A percentile compares a stretch with the other conserved stretches of the same genome.
phyloP scores from a whole-genome alignment of 2,113 vertebrate species.

The Rousettus leschenaultii region DNA sequence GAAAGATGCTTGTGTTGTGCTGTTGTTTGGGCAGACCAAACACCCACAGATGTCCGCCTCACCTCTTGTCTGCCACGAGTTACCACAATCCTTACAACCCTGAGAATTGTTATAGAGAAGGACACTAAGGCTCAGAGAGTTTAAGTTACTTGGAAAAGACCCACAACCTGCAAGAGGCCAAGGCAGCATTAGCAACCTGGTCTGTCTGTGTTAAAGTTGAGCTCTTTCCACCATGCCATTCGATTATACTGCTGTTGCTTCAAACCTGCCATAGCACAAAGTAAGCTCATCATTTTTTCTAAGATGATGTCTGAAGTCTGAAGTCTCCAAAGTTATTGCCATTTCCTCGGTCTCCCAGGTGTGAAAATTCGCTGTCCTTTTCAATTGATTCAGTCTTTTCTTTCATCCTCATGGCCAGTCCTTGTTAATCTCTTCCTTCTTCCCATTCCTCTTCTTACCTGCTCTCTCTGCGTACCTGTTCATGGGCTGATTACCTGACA shows the following conservation, averaged over 20 bases:
- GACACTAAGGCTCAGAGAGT: not conserved
- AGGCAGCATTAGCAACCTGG: not conserved
- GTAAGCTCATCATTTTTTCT: not conserved
- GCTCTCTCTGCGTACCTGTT: not conserved
- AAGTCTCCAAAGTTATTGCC: not conserved
- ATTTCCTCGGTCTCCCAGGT: not conserved
- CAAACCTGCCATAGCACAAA: not conserved
- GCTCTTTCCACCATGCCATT: not conserved
- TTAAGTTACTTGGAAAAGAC: not conserved
- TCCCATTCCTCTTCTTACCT: not conserved
- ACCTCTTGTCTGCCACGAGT: not conserved
- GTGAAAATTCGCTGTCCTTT: not conserved
- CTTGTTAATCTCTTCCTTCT: not conserved
- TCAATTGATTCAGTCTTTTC: not conserved
- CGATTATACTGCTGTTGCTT: not conserved
- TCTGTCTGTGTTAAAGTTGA: not conserved
- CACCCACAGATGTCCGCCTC: too few species aligned
- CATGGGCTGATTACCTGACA: not conserved
- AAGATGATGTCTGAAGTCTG: not conserved
- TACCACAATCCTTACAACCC: too few species aligned
- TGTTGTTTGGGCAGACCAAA: not conserved
- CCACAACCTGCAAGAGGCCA: not conserved
- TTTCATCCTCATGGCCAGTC: not conserved
- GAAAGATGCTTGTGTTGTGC: not conserved
- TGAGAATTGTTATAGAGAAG: not conserved